Conservation (phyloP, 1,140 invertebrate species). For the Globodera rostochiensis region DNA sequence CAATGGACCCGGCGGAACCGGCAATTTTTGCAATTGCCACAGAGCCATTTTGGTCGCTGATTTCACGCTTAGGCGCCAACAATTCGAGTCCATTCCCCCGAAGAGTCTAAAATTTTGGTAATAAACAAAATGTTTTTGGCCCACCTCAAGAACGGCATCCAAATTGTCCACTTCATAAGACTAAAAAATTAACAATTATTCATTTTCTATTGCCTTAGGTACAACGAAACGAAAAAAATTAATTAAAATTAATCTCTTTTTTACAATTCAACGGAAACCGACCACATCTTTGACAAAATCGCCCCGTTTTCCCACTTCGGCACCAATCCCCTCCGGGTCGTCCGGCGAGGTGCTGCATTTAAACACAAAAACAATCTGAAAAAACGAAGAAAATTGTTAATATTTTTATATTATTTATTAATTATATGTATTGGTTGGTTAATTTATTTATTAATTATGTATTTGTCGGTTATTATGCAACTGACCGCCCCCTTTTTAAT, state of each 20-base stretch:
- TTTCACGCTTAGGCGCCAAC: conserved; percentile 83
- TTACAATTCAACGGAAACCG: not conserved
- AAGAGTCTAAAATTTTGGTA: conserved; percentile 34
- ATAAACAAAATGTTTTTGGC: conserved; percentile 15
- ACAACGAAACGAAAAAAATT: not conserved
- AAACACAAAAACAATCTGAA: conserved; percentile 85
- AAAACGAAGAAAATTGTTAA: conserved; percentile 40
- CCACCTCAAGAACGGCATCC: conserved; percentile 78
- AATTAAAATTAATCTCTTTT: no score
- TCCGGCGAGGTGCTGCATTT: conserved; percentile 82
- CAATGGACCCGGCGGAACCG: conserved; percentile 82
- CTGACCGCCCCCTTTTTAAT: conserved; percentile 88
- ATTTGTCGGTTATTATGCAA: not conserved
- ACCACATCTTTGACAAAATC: conserved; percentile 91
- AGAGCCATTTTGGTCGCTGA: conserved; percentile 79
- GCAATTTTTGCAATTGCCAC: conserved; percentile 82
- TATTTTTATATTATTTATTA: conserved; percentile 69
- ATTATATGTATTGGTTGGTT: conserved; percentile 72
- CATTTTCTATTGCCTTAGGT: not conserved
- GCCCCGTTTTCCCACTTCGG: conserved; percentile 83
- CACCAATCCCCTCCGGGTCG: conserved; percentile 75
- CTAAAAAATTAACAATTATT: not conserved
- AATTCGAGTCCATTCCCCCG: conserved; percentile 77
- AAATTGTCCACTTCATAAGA: conserved; percentile 91
- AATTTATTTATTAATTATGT: conserved; percentile 77